Evolutionary conservation across 2,797 vertebrate species (phyloP).

Genomic region (Fundulus diaphanus): DNA sequence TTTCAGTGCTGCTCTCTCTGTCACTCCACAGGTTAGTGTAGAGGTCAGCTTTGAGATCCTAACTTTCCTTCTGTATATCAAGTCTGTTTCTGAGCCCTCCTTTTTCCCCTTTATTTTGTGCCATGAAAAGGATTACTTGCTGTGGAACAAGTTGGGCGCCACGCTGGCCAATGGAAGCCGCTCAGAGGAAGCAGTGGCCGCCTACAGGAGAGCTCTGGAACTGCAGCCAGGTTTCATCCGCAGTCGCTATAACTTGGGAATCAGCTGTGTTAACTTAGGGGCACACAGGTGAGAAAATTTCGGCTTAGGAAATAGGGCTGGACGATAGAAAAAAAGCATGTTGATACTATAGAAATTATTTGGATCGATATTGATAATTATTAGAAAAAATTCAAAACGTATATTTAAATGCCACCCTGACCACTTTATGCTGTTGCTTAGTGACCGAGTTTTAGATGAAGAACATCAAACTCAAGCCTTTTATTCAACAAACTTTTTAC

Average conservation of each 20-base stretch:
- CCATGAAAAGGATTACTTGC: slow-evolving; percentile 88
- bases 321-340: no score
- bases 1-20: slow-evolving; percentile 89
- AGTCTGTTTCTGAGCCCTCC: slow-evolving; percentile 8
- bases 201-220: slow-evolving; percentile 92
- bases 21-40: slow-evolving; percentile 78
- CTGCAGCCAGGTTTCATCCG: slow-evolving; percentile 97
- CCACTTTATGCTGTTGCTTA: no score
- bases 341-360: no score
- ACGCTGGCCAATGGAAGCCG: slow-evolving; percentile 96
- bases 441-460: no score
- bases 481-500: no score
- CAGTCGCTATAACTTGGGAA: slow-evolving; percentile 97
- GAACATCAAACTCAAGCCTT: no score
- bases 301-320: no score
- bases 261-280: slow-evolving; percentile 97
- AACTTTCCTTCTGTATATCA: not conserved
- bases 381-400: no score
- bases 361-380: no score
- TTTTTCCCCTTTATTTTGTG: not conserved
- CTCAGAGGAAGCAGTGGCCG: slow-evolving; percentile 95
- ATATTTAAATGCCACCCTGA: no score
- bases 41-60: not conserved
- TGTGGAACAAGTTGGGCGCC: slow-evolving; percentile 98
- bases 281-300: slow-evolving; percentile 89